Conservation (phyloP, 2,797 vertebrate genomes). For the Discoglossus pictus region DNA sequence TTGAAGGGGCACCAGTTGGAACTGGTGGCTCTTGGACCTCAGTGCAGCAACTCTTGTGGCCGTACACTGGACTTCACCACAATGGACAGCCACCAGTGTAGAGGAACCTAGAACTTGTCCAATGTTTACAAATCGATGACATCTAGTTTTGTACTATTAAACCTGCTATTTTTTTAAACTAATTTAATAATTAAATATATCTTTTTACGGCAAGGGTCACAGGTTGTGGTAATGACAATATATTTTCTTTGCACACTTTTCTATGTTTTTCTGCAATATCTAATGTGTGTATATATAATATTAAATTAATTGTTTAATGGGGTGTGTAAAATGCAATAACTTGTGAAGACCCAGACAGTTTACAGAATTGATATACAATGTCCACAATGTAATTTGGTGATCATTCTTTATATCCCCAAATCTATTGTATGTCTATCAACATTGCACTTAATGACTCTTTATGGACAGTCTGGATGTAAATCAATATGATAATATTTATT, state of each 20-base stretch:
- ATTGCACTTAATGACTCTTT: too few relatives aligned
- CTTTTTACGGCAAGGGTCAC: conserved; percentile 24
- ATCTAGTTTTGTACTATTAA: neutral
- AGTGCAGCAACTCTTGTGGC: conserved; percentile 91
- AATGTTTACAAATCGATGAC: neutral
- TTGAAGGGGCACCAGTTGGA: conserved; percentile 82
- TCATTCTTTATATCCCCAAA: too few relatives aligned
- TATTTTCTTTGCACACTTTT: too few relatives aligned
- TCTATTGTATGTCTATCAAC: too few relatives aligned
- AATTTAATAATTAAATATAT: neutral
- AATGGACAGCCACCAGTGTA: conserved; percentile 86
- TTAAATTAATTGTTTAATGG: too few relatives aligned
- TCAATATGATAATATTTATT: conserved; percentile 37
- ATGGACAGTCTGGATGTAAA: conserved; percentile 18
- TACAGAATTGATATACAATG: too few relatives aligned
- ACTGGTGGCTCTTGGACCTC: conserved; percentile 86
- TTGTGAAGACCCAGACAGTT: too few relatives aligned
- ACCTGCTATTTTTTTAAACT: neutral
- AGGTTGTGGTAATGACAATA: neutral
- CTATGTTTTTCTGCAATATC: too few relatives aligned
- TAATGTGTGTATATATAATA: too few relatives aligned
- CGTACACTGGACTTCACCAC: conserved; percentile 82
- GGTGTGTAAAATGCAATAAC: too few relatives aligned
- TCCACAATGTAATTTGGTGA: too few relatives aligned
- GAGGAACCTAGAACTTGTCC: conserved; percentile 12